Percentiles rank a stretch among this genome's conserved stretches.
Conservation (phyloP, 2,797 vertebrate species). For the Pseudopleuronectes americanus region DNA sequence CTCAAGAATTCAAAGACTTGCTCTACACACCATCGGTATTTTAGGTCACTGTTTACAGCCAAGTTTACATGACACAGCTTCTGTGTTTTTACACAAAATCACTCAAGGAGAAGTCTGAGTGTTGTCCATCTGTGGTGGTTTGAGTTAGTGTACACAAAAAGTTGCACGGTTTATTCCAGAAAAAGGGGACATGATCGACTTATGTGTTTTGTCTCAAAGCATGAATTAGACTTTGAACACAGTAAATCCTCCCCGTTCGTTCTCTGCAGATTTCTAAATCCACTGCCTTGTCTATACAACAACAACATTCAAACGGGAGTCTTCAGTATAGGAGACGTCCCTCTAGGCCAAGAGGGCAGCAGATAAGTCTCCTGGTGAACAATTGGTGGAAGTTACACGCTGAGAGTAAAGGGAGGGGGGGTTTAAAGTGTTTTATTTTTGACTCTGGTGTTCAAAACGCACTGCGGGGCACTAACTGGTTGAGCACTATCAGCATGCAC, state of each 20-base stretch:
- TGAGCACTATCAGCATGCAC: constrained; percentile 69
- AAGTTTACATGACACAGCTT: not conserved
- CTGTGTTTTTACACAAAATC: constrained; percentile 9
- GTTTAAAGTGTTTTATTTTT: constrained; percentile 80
- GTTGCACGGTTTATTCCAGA: constrained; percentile 2
- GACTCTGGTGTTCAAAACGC: constrained; percentile 72
- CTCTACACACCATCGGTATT: not conserved
- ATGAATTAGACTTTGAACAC: not conserved
- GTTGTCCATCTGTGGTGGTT: not conserved
- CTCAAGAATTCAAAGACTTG: constrained; percentile 37
- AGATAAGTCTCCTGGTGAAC: constrained; percentile 81
- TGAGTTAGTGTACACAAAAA: not conserved
- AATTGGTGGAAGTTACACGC: constrained; percentile 85
- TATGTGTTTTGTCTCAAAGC: not conserved
- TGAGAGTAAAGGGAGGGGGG: constrained; percentile 62
- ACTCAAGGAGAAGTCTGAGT: constrained; percentile 1
- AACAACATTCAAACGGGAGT: constrained; percentile 42
- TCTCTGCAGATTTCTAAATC: not conserved
- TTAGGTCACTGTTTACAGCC: not conserved
- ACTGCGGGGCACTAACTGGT: constrained; percentile 61
- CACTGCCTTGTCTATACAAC: no score
- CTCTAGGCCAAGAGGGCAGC: constrained; percentile 60
- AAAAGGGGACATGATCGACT: not conserved
- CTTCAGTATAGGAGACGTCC: constrained; percentile 61
- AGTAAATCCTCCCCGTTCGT: not conserved